A percentile compares a stretch with the other conserved stretches of the same genome.
Evolutionary conservation across 1,140 invertebrate species (phyloP).

Genomic region (Drosophila punjabiensis): DNA sequence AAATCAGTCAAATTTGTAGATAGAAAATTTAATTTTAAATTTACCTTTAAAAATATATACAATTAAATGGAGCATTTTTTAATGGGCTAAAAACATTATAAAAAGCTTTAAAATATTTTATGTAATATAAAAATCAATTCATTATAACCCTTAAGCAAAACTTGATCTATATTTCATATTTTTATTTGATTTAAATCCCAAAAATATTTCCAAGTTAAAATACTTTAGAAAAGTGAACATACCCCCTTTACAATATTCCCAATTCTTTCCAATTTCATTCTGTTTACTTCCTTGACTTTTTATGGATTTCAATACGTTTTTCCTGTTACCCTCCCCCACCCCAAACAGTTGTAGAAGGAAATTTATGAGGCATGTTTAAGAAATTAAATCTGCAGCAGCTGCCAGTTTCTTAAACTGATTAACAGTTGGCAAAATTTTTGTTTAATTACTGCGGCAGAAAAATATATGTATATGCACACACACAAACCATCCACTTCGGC

Average conservation of each 20-base stretch:
- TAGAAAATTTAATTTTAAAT: no score
- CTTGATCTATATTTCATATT: no score
- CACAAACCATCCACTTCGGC: slow-evolving; percentile 7
- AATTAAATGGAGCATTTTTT: neutral
- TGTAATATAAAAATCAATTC: neutral
- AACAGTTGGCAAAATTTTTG: slow-evolving; percentile 55
- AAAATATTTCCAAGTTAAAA: neutral
- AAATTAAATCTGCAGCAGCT: slow-evolving; percentile 59
- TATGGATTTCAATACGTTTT: slow-evolving; percentile 62
- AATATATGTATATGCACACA: slow-evolving; percentile 7
- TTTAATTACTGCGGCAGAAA: slow-evolving; percentile 79
- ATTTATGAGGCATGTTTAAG: slow-evolving; percentile 72
- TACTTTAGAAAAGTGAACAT: neutral
- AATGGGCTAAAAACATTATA: neutral
- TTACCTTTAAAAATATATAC: neutral
- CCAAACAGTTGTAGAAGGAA: slow-evolving; percentile 11
- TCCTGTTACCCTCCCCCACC: slow-evolving; percentile 22
- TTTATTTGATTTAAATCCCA: neutral
- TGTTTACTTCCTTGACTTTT: slow-evolving; percentile 41
- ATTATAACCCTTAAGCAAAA: no score
- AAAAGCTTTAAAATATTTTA: neutral
- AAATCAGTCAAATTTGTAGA: neutral
- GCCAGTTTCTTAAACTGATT: slow-evolving; percentile 58
- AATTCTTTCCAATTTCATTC: slow-evolving; percentile 33
- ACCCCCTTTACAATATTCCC: neutral